Percentiles rank a stretch among this genome's conserved stretches.
Conservation (phyloP, 2,113 vertebrate genomes). For the Danionella cerebrum region DNA sequence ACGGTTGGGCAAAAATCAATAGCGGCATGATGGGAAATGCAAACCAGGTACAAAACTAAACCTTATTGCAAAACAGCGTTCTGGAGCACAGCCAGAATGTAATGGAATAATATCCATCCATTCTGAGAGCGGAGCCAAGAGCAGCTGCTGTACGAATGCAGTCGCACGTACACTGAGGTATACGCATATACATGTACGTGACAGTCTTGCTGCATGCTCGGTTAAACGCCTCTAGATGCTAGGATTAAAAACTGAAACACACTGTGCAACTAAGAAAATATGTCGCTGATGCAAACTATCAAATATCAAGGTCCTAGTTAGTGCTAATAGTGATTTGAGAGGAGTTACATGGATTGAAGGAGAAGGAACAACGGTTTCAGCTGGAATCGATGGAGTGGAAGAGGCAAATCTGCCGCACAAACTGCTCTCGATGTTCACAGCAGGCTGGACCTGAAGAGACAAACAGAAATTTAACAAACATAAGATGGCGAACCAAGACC, state of each 20-base stretch:
- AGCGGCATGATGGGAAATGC: constrained; percentile 26
- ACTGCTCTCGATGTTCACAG: constrained; percentile 71
- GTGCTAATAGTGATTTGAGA: constrained; percentile 2
- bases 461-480: neutral
- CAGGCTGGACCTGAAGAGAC: constrained; percentile 68
- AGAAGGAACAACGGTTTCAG: constrained; percentile 3
- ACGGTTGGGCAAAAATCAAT: constrained; percentile 13
- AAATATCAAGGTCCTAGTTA: neutral
- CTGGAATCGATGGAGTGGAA: constrained; percentile 26
- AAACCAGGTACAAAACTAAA: constrained; percentile 5
- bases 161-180: neutral
- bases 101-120: constrained; percentile 26
- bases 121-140: constrained; percentile 7
- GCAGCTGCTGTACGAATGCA: constrained; percentile 14
- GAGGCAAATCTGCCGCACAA: constrained; percentile 45
- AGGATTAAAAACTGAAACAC: too few species aligned
- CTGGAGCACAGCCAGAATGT: constrained; percentile 26
- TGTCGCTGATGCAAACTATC: too few species aligned
- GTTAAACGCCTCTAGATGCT: too few species aligned
- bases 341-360: constrained; percentile 62
- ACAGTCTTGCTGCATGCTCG: too few species aligned
- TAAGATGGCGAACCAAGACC: neutral
- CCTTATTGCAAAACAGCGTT: neutral
- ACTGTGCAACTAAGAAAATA: too few species aligned
- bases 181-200: neutral